Evolutionary conservation across 2,797 vertebrate genomes (phyloP).

Genomic region (Eulemur mongoz): DNA sequence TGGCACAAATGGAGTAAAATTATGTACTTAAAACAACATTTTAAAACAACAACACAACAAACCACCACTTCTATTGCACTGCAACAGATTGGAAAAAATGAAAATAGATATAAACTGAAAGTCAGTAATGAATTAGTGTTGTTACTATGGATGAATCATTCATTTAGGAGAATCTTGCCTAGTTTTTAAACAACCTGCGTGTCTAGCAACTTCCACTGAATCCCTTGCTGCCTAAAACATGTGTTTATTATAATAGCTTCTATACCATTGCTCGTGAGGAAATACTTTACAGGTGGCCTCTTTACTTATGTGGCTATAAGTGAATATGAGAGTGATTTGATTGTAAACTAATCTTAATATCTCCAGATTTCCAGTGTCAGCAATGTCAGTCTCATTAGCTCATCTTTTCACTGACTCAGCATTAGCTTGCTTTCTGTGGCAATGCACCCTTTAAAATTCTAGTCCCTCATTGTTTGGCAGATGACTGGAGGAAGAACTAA

Average conservation of each 20-base stretch:
- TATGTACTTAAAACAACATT: slow-evolving; percentile 84
- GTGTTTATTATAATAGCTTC: slow-evolving; percentile 67
- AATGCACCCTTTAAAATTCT: slow-evolving; percentile 48
- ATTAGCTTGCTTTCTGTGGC: background rate
- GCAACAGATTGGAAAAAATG: slow-evolving; percentile 83
- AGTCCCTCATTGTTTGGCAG: slow-evolving; percentile 47
- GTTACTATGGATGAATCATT: slow-evolving; percentile 83
- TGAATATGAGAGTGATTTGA: slow-evolving; percentile 71
- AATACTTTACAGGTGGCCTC: slow-evolving; percentile 67
- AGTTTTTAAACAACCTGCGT: slow-evolving; percentile 76
- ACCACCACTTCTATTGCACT: slow-evolving; percentile 77
- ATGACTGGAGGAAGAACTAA: slow-evolving; percentile 45
- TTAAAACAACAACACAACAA: slow-evolving; percentile 75
- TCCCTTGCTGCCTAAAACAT: slow-evolving; percentile 54
- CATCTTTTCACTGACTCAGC: slow-evolving; percentile 64
- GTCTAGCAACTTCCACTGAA: slow-evolving; percentile 69
- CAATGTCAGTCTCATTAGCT: slow-evolving; percentile 64
- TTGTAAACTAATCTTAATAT: slow-evolving; percentile 75
- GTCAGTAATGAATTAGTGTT: slow-evolving; percentile 83
- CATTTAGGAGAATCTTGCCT: slow-evolving; percentile 77
- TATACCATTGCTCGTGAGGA: slow-evolving; percentile 21
- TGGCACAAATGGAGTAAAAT: slow-evolving; percentile 86
- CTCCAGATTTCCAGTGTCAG: slow-evolving; percentile 57
- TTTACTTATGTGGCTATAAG: slow-evolving; percentile 74
- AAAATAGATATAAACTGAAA: slow-evolving; percentile 79